Evolutionary conservation across 2,797 vertebrate species (phyloP), one percentile per base, ranked within the genome.

Genomic region (Hylomyscus alleni): DNA sequence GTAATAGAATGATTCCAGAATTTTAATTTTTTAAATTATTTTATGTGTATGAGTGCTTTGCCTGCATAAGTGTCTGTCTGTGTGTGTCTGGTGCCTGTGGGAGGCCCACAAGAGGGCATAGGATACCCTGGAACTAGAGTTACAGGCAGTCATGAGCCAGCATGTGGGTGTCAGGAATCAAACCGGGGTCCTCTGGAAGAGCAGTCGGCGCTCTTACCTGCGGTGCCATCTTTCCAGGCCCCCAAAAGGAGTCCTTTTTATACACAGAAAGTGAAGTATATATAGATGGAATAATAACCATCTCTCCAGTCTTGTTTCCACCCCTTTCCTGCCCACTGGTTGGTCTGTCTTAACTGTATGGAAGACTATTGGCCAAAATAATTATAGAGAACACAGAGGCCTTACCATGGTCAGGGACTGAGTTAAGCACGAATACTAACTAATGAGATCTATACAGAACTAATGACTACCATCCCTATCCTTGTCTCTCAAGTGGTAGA

Each of bases 341-440:
- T 19, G 37, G 44, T 73, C 62, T 85, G 34, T 52, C 69, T 90
- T 83, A 50, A 17, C 15, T 84, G 24, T 95, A 26, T 94, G 73
- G 73, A 77, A 88, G 52, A 11, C 60, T 65, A 47, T 81, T 87
- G 94, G 62, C 54, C 73, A 95, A 22, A 95, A 94, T 31, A 22
- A 73, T 76, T 90, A 90, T 60, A 92, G 29, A 54, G 95, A 92
- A 78, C 14, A 75, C 62, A 85, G 31, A 40, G 31, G 89, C 20
- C 37, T 93, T 62, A 72, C 17, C n/a, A 11, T 17, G 60, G 47
- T 31, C 52, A 75, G 40, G 29, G 75, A 54, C 78, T 92, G 20
- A 86, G 83, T 86, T 93, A 72, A 92, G 20, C 13, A 50, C 6
- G 24, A n/a, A 50, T 52, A n/a, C 75, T 89, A 80, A 87, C 34